phyloP scores from a whole-genome alignment of 2,797 vertebrate genomes.

The Thalassophryne amazonica region DNA sequence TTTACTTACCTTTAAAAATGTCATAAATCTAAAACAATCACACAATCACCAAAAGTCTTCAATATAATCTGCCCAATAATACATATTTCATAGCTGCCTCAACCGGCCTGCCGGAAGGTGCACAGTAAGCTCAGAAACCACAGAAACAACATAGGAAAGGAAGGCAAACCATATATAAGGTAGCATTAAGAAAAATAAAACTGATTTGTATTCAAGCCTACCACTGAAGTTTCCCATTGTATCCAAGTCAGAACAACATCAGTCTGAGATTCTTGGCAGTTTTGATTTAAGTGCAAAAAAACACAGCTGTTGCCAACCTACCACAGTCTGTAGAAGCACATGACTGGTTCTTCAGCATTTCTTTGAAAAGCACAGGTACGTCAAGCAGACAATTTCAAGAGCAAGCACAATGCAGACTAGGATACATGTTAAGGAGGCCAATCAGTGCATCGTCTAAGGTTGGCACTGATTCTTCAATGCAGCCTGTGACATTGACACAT shows the following conservation, averaged over 20 bases:
- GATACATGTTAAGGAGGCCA: slow-evolving; percentile 34
- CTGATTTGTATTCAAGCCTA: slow-evolving; percentile 33
- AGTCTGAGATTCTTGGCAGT: slow-evolving; percentile 13
- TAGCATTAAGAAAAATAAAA: slow-evolving; percentile 22
- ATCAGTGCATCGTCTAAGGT: slow-evolving; percentile 33
- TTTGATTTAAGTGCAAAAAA: slow-evolving; percentile 27
- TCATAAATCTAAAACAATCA: not conserved
- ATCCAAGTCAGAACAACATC: slow-evolving; percentile 28
- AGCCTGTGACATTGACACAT: too few species aligned
- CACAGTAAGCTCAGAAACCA: slow-evolving; percentile 28
- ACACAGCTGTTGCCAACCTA: slow-evolving; percentile 15
- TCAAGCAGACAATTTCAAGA: slow-evolving; percentile 13
- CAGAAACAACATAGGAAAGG: slow-evolving; percentile 15
- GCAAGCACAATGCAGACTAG: slow-evolving; percentile 12
- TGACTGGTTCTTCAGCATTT: slow-evolving; percentile 71
- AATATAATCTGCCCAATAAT: slow-evolving; percentile 15
- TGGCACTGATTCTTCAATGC: too few species aligned
- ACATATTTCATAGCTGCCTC: slow-evolving; percentile 18
- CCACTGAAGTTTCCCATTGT: slow-evolving; percentile 66
- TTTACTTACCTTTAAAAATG: not conserved
- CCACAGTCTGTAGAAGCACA: slow-evolving; percentile 17
- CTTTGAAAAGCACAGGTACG: slow-evolving; percentile 22
- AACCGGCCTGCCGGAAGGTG: slow-evolving; percentile 26
- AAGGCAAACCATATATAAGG: slow-evolving; percentile 6
- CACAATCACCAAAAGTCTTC: slow-evolving; percentile 11